Base-by-base conservation (phyloP, 2,888 invertebrate genomes). In the Cheilosia urbana region DNA sequence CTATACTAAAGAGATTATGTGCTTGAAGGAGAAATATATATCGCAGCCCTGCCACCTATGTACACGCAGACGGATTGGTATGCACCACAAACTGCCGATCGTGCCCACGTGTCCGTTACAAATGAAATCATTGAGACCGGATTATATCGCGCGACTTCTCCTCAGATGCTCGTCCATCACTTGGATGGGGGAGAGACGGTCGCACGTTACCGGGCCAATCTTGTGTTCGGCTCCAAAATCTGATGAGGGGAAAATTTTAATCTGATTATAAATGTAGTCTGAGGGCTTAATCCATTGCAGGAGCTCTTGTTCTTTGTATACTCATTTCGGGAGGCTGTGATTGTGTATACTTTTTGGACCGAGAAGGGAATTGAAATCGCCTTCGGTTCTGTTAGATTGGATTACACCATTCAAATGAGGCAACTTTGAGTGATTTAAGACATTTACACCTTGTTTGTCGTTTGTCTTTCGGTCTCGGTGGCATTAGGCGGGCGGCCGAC, bases 211-310 rank as follows among this genome's bases (percentile, higher is more conserved):
- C 21, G 15, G 5, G 2, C 17, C 40, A 53, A 42, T 53, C 27
- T 37, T 0, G 13, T 53, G 21, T 63, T 37, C 42, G 37, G 24
- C 30, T 45, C 62, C 79, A 60, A 81, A 85, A 77, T 81, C 75
- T 71, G 76, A 80, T 84, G 76, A 80, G 78, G 72, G 76, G 79
- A 76, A 80, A 76, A 72, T 81, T 84, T 85, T 85, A 85, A 85
- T 85, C 85, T 85, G 80, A 85, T 85, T 85, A 85, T 81, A 77
- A 80, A 80, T 85, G 85, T 85, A 72, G 71, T 80, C 79, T 47
- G 65, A 55, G 62, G 68, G 49, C 40, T 62, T 85, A 85, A 85
- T 85, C 85, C 84, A 84, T 79, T 60, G 27, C 55, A 75, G 71
- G 45, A 71, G 34, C 6, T 37, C 11, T 37, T 11, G 21, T 68